These are phyloP conservation scores for Rattus norvegicus DNA, from an alignment of 2,113 vertebrate species.

Conservation along the genomic window DNA sequence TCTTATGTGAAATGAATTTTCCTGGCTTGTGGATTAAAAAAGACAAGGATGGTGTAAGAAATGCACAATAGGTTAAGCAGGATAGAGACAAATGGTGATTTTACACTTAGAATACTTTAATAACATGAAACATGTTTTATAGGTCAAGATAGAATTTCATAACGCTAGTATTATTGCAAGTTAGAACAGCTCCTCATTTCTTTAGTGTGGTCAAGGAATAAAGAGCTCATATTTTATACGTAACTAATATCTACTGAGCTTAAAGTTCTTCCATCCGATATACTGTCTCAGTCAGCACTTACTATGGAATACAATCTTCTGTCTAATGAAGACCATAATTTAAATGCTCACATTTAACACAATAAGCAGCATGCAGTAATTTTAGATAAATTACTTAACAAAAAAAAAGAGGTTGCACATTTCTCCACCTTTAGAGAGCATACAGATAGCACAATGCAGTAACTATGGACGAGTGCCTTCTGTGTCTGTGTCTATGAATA, in stretches of 20 bases:
- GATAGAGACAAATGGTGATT: constrained; percentile 29
- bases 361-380: constrained; percentile 53
- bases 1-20: not conserved
- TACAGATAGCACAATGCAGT: not conserved
- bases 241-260: constrained; percentile 31
- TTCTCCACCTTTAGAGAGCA: constrained; percentile 1
- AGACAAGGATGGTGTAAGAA: not conserved
- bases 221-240: constrained; percentile 3
- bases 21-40: not conserved
- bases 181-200: not conserved
- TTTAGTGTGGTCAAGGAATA: not conserved
- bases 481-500: not conserved
- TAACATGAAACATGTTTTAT: not conserved
- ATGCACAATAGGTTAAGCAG: not conserved
- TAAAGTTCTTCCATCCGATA: constrained; percentile 23
- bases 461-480: not conserved
- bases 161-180: constrained; percentile 19
- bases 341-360: constrained; percentile 8
- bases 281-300: not conserved
- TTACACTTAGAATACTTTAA: constrained; percentile 36
- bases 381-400: constrained; percentile 42
- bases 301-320: not conserved
- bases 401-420: not conserved
- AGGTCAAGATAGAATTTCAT: constrained; percentile 33
- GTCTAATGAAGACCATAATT: constrained; percentile 12